Conservation (phyloP, 2,888 invertebrate species). For the Athripsodes cinereus region DNA sequence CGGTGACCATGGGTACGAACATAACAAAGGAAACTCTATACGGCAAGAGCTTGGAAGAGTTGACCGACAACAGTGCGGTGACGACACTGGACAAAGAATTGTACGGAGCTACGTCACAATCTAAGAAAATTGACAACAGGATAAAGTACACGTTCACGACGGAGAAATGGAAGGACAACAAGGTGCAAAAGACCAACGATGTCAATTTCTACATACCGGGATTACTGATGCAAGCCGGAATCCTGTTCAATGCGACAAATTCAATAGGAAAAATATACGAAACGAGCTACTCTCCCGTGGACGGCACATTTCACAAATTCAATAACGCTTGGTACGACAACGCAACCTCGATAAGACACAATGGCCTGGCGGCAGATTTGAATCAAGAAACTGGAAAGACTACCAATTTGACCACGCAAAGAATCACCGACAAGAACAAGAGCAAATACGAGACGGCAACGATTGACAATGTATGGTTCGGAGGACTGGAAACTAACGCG, state of each 20-base stretch:
- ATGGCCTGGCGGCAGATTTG: not conserved
- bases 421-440: no score
- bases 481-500: no score
- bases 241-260: conserved; percentile 14
- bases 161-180: no score
- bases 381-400: not conserved
- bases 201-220: not conserved
- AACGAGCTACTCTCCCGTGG: not conserved
- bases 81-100: not conserved
- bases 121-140: not conserved
- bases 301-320: conserved; percentile 5
- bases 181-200: not conserved
- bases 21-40: conserved; percentile 7
- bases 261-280: conserved; percentile 10
- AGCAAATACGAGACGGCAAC: no score
- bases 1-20: not conserved
- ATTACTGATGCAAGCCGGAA: conserved; percentile 5
- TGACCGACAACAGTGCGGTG: not conserved
- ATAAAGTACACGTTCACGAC: not conserved
- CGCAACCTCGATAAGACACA: not conserved
- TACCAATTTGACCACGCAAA: no score
- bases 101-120: not conserved
- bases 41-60: not conserved
- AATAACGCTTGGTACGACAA: conserved; percentile 6
- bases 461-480: no score